Percentiles rank a stretch among this genome's conserved stretches.
Evolutionary conservation across 2,888 invertebrate species (phyloP).

Genomic region (Tinea trinotella): DNA sequence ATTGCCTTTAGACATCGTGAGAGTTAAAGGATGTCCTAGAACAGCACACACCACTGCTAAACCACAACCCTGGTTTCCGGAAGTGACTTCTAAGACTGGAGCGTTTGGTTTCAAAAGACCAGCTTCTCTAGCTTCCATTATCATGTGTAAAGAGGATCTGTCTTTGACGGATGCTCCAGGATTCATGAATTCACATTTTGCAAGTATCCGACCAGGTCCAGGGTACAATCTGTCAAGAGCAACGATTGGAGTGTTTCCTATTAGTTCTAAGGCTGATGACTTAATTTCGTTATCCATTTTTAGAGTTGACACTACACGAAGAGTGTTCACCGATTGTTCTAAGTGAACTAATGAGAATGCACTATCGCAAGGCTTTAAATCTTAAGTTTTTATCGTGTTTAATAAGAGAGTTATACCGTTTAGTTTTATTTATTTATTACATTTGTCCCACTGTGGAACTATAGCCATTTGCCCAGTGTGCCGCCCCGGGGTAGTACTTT

Average conservation of each 20-base stretch:
- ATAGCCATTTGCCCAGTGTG: too few relatives aligned
- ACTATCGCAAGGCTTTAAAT: not conserved
- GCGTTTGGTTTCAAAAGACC: conserved; percentile 47
- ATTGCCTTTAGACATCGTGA: conserved; percentile 60
- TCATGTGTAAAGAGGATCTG: conserved; percentile 56
- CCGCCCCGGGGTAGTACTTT: too few relatives aligned
- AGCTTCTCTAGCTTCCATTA: conserved; percentile 38
- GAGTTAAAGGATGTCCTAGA: conserved; percentile 50
- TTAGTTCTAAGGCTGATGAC: conserved; percentile 54
- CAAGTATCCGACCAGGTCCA: conserved; percentile 56
- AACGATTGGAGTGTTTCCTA: conserved; percentile 60
- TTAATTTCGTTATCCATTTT: conserved; percentile 47
- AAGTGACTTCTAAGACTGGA: conserved; percentile 54
- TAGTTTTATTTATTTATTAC: too few relatives aligned
- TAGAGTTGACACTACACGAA: not conserved
- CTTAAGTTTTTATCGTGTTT: not conserved
- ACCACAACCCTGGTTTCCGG: conserved; percentile 62
- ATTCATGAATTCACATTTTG: conserved; percentile 65
- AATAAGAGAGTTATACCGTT: too few relatives aligned
- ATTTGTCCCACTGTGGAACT: too few relatives aligned
- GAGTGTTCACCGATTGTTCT: not conserved
- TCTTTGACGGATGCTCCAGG: conserved; percentile 61
- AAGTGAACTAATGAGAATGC: too few relatives aligned
- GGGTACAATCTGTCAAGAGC: conserved; percentile 53
- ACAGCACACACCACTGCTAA: conserved; percentile 61